Conservation (phyloP, 2,888 invertebrate genomes). For the Tetragonisca angustula region DNA sequence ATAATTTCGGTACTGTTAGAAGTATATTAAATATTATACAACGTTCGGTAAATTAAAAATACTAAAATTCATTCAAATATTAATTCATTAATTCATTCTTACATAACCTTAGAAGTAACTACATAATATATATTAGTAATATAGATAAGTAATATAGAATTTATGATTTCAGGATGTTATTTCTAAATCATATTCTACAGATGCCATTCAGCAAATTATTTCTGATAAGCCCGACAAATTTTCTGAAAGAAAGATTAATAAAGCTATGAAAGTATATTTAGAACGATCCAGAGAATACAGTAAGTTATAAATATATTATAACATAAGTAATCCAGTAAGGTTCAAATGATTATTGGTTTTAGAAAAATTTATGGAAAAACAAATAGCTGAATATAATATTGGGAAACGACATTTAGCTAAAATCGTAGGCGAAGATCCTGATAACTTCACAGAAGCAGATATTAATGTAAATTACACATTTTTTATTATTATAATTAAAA, state of each 20-base stretch:
- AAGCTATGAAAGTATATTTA: constrained; percentile 95
- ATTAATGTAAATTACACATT: constrained; percentile 88
- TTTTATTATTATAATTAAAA: neutral
- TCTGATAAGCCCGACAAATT: neutral
- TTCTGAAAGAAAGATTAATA: constrained; percentile 88
- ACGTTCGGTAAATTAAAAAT: constrained; percentile 41
- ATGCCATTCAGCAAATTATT: neutral
- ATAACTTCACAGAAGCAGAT: constrained; percentile 94
- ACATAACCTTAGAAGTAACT: constrained; percentile 27
- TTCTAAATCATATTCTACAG: constrained; percentile 3
- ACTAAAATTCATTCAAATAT: neutral
- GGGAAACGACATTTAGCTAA: constrained; percentile 98
- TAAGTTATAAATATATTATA: constrained; percentile 66
- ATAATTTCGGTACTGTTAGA: constrained; percentile 37
- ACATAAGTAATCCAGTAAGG: neutral
- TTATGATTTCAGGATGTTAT: constrained; percentile 43
- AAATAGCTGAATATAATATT: constrained; percentile 92
- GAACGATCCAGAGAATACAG: constrained; percentile 92
- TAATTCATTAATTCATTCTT: neutral
- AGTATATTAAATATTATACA: constrained; percentile 12
- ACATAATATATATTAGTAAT: neutral
- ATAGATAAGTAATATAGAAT: neutral
- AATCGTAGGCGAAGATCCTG: constrained; percentile 98
- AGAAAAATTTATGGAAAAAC: constrained; percentile 92
- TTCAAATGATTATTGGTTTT: constrained; percentile 50